These are phyloP conservation scores for Cryptophagus acutangulus DNA, from an alignment of 2,888 invertebrate genomes.

Conservation along the genomic window DNA sequence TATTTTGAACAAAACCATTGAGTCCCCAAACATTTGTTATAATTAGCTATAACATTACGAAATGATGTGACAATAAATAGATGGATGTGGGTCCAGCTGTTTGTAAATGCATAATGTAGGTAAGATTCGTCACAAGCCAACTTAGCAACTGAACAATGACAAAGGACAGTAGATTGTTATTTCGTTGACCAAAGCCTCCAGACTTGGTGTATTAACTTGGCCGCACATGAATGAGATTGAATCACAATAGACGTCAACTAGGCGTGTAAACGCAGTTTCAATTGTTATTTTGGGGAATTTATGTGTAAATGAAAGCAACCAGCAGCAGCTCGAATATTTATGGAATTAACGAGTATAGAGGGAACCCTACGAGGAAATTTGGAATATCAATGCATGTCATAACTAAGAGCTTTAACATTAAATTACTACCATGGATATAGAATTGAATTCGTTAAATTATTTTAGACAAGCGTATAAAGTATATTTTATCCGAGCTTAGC, in stretches of 20 bases:
- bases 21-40: slow-evolving; percentile 1
- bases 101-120: too few species aligned
- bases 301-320: slow-evolving; percentile 26
- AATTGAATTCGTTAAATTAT: too few species aligned
- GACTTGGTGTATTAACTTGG: slow-evolving; percentile 33
- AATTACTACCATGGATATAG: too few species aligned
- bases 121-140: slow-evolving; percentile 22
- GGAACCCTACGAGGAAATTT: too few species aligned
- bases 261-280: slow-evolving; percentile 39
- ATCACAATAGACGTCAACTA: slow-evolving; percentile 39
- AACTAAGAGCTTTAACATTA: too few species aligned
- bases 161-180: slow-evolving; percentile 12
- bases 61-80: slow-evolving; percentile 15
- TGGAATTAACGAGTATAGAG: too few species aligned
- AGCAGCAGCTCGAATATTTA: too few species aligned
- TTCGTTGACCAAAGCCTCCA: slow-evolving; percentile 18
- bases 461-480: too few species aligned
- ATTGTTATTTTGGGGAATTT: slow-evolving; percentile 38
- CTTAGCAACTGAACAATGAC: slow-evolving; percentile 19
- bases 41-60: slow-evolving; percentile 19
- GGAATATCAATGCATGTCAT: too few species aligned
- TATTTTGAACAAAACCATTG: neutral
- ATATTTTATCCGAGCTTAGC: too few species aligned
- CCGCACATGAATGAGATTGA: slow-evolving; percentile 32
- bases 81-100: slow-evolving; percentile 13